Conservation (phyloP, 2,797 vertebrate genomes). For the Microhierax caerulescens region DNA sequence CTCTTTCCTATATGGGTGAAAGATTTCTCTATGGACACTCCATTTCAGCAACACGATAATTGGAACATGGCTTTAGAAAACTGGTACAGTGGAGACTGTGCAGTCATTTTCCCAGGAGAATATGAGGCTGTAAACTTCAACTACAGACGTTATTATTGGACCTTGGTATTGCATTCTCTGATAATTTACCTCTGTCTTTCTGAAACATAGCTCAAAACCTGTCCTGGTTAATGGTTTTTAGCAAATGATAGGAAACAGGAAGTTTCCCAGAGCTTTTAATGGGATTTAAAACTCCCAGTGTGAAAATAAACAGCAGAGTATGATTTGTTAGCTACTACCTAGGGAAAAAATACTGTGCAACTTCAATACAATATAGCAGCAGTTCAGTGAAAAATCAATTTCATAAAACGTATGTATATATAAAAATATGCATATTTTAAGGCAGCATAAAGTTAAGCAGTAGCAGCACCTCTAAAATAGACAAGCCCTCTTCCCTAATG, state of each 20-base stretch:
- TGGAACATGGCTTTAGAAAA: slow-evolving; percentile 61
- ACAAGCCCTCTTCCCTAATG: neutral
- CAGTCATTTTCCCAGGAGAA: slow-evolving; percentile 66
- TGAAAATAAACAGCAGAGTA: neutral
- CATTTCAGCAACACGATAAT: slow-evolving; percentile 57
- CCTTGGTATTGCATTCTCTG: slow-evolving; percentile 16
- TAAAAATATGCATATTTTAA: neutral
- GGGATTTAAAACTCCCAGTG: neutral
- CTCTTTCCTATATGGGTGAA: slow-evolving; percentile 25
- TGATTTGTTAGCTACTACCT: neutral
- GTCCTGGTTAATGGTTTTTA: neutral
- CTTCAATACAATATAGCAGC: neutral
- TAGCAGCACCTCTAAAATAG: neutral
- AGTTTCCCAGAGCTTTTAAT: neutral
- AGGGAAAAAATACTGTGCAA: neutral
- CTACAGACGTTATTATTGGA: slow-evolving; percentile 66
- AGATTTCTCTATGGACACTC: slow-evolving; percentile 50
- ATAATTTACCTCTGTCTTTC: neutral
- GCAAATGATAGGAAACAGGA: neutral
- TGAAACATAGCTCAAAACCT: neutral
- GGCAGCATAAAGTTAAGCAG: neutral
- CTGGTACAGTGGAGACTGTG: slow-evolving; percentile 63
- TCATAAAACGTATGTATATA: neutral
- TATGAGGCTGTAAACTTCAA: slow-evolving; percentile 63
- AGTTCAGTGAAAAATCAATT: neutral